These are phyloP conservation scores for Polydesmus complanatus DNA, from an alignment of 2,888 invertebrate species.

Conservation along the genomic window DNA sequence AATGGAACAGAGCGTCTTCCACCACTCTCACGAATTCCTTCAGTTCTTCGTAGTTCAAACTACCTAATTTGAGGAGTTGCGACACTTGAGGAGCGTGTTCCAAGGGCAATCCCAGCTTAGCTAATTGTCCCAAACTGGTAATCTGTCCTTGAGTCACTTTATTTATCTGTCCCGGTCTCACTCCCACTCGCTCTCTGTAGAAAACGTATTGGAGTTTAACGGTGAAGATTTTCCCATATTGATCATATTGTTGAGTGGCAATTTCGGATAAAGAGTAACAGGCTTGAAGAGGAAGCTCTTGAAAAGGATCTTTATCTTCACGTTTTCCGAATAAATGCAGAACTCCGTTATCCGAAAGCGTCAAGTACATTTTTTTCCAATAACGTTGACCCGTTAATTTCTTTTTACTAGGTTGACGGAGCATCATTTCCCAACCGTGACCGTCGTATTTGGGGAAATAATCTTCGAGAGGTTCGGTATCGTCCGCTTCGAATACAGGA, in stretches of 20 bases:
- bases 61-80: constrained; percentile 89
- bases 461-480: constrained; percentile 77
- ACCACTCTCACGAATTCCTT: constrained; percentile 79
- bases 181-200: constrained; percentile 94
- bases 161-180: constrained; percentile 83
- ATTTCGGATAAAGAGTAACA: constrained; percentile 92
- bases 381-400: constrained; percentile 86
- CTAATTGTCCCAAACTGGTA: constrained; percentile 81
- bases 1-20: constrained; percentile 80
- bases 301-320: constrained; percentile 79
- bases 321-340: constrained; percentile 71
- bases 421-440: constrained; percentile 91
- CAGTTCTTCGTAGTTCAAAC: constrained; percentile 73
- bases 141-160: constrained; percentile 71
- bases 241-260: constrained; percentile 89
- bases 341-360: constrained; percentile 65
- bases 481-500: constrained; percentile 84
- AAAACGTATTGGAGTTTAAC: constrained; percentile 93
- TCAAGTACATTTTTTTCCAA: constrained; percentile 94
- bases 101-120: constrained; percentile 85
- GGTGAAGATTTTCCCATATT: constrained; percentile 98
- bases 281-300: constrained; percentile 83
- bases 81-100: constrained; percentile 93
- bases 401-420: constrained; percentile 91
- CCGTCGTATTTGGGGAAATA: constrained; percentile 63